Evolutionary conservation across 2,888 invertebrate species (phyloP), one percentile per base, ranked within the genome.

Genomic region (Hypena proboscidalis): DNA sequence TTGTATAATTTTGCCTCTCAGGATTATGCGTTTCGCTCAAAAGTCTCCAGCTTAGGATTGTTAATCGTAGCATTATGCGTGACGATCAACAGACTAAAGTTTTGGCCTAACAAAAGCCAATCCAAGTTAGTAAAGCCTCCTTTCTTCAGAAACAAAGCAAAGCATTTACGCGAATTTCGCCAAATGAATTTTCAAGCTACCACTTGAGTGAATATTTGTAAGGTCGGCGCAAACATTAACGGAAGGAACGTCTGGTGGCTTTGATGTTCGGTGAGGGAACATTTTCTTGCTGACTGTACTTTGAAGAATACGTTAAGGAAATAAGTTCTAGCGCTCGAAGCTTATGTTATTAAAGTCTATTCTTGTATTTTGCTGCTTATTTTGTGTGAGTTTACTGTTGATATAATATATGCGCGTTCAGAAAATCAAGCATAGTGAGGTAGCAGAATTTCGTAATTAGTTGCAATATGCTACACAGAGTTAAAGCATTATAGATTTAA

Each of bases 121-220:
- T n/a, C n/a, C n/a, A n/a, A n/a, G n/a, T 64, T 37, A 34, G 30
- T 37, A 14, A 19, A 39, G 20, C 23, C 20, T 30, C 23, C 25
- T 31, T 21, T 50, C 52, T 43, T 50, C 50, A 50, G 39, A 53
- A 59, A 67, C 64, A 64, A 62, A 59, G 58, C 60, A 26, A 34
- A 65, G 47, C 44, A 58, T 69, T 62, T 57, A 57, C 52, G 47
- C 22, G 54, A 49, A 56, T 60, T 62, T 54, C 50, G 53, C 27
- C 49, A 50, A 65, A 63, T 56, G 51, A 58, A 68, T 62, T 70
- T 61, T 57, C 57, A 52, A 56, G 57, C 70, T 70, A 51, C 53
- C 56, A 54, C 62, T 54, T 40, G 58, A 53, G 32, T 51, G 56
- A 62, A 55, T 63, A 62, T 63, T 66, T 33, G 56, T 60, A 61